These are phyloP conservation scores for Coptodon bakossiorum DNA, from an alignment of 2,113 vertebrate genomes.

Conservation along the genomic window DNA sequence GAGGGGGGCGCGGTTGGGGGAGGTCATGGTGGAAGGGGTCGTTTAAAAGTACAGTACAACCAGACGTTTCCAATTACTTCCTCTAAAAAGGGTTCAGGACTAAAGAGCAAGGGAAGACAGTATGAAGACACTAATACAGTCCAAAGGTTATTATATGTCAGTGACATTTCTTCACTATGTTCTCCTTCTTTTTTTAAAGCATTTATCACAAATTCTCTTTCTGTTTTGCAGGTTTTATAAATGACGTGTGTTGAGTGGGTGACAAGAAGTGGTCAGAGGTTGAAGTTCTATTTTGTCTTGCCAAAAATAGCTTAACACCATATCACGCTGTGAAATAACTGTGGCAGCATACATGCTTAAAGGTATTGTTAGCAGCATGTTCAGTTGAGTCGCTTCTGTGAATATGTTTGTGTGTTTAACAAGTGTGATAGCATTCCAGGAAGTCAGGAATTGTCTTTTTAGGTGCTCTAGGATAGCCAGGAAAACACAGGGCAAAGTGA, in stretches of 20 bases:
- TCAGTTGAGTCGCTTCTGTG: constrained; percentile 4
- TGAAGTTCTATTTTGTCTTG: background rate
- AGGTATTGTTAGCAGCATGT: background rate
- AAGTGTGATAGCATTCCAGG: constrained; percentile 48
- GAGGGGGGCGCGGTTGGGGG: background rate
- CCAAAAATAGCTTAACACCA: background rate
- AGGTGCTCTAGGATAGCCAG: constrained; percentile 19
- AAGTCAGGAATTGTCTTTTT: constrained; percentile 55
- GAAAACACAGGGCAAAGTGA: constrained; percentile 39
- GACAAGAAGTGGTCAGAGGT: background rate
- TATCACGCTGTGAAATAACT: constrained; percentile 9
- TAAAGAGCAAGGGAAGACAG: background rate
- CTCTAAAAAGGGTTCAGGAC: constrained; percentile 20
- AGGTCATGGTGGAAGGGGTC: background rate
- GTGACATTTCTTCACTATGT: background rate
- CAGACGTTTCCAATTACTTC: constrained; percentile 33
- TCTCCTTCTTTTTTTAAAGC: background rate
- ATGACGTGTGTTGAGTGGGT: background rate
- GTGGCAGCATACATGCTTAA: background rate
- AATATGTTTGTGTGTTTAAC: constrained; percentile 45
- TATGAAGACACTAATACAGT: background rate
- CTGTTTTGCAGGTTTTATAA: background rate
- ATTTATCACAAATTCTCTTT: background rate
- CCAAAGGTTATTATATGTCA: background rate
- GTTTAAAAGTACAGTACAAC: background rate